A percentile compares a stretch with the other conserved stretches of the same genome.
These are phyloP conservation scores for Labeo catla DNA, from an alignment of 2,113 vertebrate genomes.

Conservation along the genomic window DNA sequence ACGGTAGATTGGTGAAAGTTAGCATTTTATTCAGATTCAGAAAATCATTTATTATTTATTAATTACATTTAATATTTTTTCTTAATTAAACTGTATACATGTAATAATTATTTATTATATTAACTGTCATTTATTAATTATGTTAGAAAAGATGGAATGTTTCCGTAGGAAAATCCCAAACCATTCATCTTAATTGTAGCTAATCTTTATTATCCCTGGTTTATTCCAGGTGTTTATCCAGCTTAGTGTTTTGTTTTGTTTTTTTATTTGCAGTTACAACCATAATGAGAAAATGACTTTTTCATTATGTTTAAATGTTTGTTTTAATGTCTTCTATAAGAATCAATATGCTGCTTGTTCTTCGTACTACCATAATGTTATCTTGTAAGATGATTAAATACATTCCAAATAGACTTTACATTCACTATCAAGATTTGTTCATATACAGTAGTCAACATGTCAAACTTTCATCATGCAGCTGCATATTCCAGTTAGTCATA, in stretches of 20 bases:
- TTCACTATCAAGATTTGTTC: background rate
- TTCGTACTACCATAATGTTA: background rate
- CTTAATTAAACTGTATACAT: too few relatives aligned
- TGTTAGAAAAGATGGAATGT: background rate
- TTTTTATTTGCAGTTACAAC: background rate
- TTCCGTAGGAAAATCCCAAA: conserved; percentile 12
- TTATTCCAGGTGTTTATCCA: background rate
- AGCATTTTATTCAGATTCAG: background rate
- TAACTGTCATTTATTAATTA: conserved; percentile 15
- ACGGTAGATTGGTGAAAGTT: background rate
- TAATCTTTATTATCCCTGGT: conserved; percentile 10
- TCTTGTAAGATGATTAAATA: background rate
- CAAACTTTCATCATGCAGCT: background rate
- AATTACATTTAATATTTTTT: too few relatives aligned
- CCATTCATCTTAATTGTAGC: background rate
- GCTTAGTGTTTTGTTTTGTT: background rate
- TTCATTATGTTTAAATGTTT: background rate
- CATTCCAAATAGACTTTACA: background rate
- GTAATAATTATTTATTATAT: too few relatives aligned
- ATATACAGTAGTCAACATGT: background rate
- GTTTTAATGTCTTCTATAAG: background rate
- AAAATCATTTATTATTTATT: conserved; percentile 23
- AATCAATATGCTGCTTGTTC: background rate
- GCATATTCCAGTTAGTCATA: background rate
- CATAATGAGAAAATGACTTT: background rate